Base-by-base conservation (phyloP, 2,797 vertebrate species). In the Lutjanus campechanus region DNA sequence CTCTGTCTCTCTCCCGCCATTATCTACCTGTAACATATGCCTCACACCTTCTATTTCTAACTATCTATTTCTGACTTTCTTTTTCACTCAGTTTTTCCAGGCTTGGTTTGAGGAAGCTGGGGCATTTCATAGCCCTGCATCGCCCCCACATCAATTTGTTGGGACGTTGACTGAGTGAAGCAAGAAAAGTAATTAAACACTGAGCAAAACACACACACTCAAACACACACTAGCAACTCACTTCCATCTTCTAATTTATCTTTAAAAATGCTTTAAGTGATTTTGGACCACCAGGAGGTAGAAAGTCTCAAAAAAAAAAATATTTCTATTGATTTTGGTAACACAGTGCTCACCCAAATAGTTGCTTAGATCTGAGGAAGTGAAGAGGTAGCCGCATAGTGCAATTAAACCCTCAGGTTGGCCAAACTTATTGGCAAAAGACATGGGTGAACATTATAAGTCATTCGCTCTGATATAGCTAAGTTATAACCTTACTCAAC, bases 181-280 rank as follows among this genome's bases (percentile, higher is more conserved):
- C 55, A 67, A 72, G 64, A 62, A 84, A 80, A 78, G 72, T 84
- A 86, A 88, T 90, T 85, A 89, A 78, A 69, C 7, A 50, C 54
- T 7, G 11, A 71, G 66, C 53, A 76, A 66, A 85, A 44, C 29
- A 11, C 46, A 54, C 29, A 54, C n/a, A 63, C 54, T 46, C 70
- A 70, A 25, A 76, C 20, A 54, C 44, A 50, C 29, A 69, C 22
- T 17, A 13, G 7, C 16, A 50, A 12, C 15, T 58, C 19, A 54
- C 11, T 36, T 50, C 40, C 20, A 85, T 55, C 11, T 43, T 60
- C 11, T 53, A 50, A 76, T 47, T 79, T 29, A 72, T 55, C n/a
- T 13, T 70, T 29, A 60, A 56, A 79, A 43, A 60, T 73, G 19
- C 4, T 62, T 49, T 60, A 36, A 46, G n/a, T 66, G 65, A 79